A percentile compares a stretch with the other conserved stretches of the same genome.
Conservation (phyloP, 2,113 vertebrate species). For the Phalacrocorax pelagicus region DNA sequence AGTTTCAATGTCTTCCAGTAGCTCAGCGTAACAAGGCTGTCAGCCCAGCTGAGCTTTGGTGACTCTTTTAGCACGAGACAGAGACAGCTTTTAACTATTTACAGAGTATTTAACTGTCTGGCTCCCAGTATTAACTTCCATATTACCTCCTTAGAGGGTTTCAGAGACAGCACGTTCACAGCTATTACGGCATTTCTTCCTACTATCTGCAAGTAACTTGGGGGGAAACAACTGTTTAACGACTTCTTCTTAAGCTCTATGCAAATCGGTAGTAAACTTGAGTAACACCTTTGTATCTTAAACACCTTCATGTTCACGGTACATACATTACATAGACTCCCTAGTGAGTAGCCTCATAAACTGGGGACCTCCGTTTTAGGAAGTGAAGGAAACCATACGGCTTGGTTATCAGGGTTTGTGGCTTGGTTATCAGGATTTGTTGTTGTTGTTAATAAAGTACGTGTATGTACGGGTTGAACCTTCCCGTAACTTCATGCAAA, state of each 20-base stretch:
- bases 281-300: not conserved
- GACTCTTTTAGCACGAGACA: not conserved
- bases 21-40: not conserved
- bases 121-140: not conserved
- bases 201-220: not conserved
- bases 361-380: not conserved
- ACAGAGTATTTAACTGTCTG: not conserved
- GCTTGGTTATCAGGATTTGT: not conserved
- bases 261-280: not conserved
- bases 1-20: not conserved
- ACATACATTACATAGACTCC: fast-evolving
- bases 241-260: not conserved
- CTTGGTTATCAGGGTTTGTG: not conserved
- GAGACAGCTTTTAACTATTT: not conserved
- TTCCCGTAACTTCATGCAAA: not conserved
- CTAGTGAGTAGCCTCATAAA: not conserved
- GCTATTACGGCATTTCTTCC: not conserved
- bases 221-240: not conserved
- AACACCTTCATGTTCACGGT: not conserved
- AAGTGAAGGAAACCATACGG: not conserved
- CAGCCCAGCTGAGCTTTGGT: not conserved
- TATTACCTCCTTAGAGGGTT: not conserved
- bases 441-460: not conserved
- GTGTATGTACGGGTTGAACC: not conserved
- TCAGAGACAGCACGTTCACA: not conserved